phyloP scores from a whole-genome alignment of 2,888 invertebrate genomes.

The Phytoseiulus persimilis region DNA sequence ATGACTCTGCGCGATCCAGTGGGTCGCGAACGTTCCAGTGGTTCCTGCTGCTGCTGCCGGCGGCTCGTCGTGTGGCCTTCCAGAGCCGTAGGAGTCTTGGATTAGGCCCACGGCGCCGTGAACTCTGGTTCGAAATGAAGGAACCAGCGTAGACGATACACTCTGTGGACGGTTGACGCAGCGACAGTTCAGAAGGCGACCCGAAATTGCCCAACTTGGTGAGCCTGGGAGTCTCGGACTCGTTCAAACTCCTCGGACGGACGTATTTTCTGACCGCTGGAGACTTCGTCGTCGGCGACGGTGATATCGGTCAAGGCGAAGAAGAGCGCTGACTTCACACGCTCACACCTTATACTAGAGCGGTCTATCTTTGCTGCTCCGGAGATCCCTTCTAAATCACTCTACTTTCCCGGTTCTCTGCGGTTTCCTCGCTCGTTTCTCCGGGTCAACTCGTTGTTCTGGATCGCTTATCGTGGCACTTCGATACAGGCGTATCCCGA shows the following conservation, averaged over 20 bases:
- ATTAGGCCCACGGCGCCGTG: neutral
- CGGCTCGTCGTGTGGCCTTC: neutral
- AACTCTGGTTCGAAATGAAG: neutral
- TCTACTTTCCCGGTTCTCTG: neutral
- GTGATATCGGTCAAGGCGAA: too few species aligned
- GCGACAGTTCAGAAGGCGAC: neutral
- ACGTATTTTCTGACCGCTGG: neutral
- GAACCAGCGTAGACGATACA: neutral
- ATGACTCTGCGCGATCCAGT: constrained; percentile 29
- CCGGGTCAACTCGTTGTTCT: neutral
- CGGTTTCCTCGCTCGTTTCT: too few species aligned
- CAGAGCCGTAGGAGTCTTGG: neutral
- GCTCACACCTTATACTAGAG: too few species aligned
- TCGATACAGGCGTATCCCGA: neutral
- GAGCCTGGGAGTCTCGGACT: neutral
- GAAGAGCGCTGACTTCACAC: too few species aligned
- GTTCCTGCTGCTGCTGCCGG: neutral
- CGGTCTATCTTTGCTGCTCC: neutral
- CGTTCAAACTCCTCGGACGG: neutral
- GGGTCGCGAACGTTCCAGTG: neutral
- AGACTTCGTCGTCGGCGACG: neutral
- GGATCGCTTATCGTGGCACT: neutral
- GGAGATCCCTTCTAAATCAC: neutral
- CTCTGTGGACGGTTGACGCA: neutral
- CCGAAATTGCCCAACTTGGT: neutral